Base-by-base conservation (phyloP, 1,140 invertebrate genomes). In the Drosophila bocki region DNA sequence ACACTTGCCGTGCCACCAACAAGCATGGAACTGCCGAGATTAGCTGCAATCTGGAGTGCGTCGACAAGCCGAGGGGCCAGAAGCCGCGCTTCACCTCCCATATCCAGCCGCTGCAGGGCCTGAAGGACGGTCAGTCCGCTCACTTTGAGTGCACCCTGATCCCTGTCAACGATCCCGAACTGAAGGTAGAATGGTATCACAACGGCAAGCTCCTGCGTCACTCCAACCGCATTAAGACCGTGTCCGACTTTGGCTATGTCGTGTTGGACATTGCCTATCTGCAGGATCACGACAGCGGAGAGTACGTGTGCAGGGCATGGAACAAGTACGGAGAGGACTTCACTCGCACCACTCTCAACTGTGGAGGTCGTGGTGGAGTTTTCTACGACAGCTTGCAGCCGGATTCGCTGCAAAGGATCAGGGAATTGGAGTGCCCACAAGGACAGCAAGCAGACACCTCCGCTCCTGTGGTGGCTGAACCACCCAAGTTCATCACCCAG, bases 181-280 rank as follows among this genome's bases (percentile, higher is more conserved):
- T 99, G 93, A 97, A 97, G 90, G 97, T 99, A 17, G 98, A 99
- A 94, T 99, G 98, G 98, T 98, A 97, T 93, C 97, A 98, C 76
- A 98, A 99, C 92, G 97, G 97, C 7, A 94, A 97, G 86, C 97
- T 97, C 29, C 91, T 99, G 48, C 94, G 96, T 53, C 97, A 98
- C 83, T 97, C 97, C 8, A 97, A 97, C 39, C 95, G 98, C 60
- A 98, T 98, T 75, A 99, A 99, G 92, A 97, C 97, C 70, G 96
- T 98, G 0, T 98, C 97, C 69, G 98, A 99, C 93, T 99, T 99
- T 93, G 98, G 98, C 50, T 99, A 97, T 93, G 98, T 99, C 12
- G 96, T 98, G 2, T 95, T 99, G 93, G 98, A 99, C 83, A 98
- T 99, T 82, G 96, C 98, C 42, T 98, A 98, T 74, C 96, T 98